These are phyloP conservation scores for Gasteruption jaculator DNA, from an alignment of 2,888 invertebrate genomes.

Conservation along the genomic window DNA sequence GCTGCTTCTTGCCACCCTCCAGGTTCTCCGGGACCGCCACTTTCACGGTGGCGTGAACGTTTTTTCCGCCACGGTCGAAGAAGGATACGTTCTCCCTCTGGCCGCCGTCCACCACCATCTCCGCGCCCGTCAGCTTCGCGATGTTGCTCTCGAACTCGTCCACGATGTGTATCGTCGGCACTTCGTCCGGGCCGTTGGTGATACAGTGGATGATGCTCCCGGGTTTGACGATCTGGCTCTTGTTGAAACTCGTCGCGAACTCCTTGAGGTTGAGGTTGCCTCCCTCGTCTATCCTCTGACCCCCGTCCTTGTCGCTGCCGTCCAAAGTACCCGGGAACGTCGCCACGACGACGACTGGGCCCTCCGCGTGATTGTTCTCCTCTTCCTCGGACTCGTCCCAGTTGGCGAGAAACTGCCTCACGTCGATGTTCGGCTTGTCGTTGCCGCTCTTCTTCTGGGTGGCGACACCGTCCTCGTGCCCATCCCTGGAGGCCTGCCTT, in stretches of 20 bases:
- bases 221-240: conserved; percentile 27
- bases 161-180: conserved; percentile 46
- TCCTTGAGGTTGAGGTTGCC: not conserved
- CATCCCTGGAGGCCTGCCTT: no score
- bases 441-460: no score
- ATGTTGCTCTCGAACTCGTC: conserved; percentile 44
- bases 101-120: no score
- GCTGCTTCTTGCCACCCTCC: no score
- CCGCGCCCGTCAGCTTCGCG: no score
- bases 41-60: no score
- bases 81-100: no score
- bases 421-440: conserved; percentile 46
- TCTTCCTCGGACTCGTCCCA: conserved; percentile 50
- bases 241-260: conserved; percentile 10
- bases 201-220: conserved; percentile 40
- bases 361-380: no score
- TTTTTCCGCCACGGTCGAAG: no score
- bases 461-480: no score
- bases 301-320: conserved; percentile 5
- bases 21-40: no score
- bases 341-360: no score
- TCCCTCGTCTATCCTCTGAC: conserved; percentile 8
- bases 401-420: conserved; percentile 47
- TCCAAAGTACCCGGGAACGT: conserved; percentile 1
- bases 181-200: conserved; percentile 33